phyloP scores from a whole-genome alignment of 2,113 vertebrate species.

The Lampris incognitus region DNA sequence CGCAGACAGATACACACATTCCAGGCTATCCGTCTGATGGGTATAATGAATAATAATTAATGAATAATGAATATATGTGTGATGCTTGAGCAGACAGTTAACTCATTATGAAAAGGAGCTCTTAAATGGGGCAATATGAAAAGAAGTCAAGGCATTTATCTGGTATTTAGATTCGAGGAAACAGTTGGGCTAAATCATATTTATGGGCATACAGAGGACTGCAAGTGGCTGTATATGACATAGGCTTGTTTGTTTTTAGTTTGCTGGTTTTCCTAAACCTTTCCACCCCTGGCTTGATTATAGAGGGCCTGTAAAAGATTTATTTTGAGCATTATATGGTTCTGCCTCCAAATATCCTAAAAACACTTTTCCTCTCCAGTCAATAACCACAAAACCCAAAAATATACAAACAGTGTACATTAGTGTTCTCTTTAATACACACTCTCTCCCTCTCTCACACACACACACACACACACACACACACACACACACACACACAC shows the following conservation, averaged over 20 bases:
- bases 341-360: slow-evolving; percentile 57
- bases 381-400: slow-evolving; percentile 49
- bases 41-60: no score
- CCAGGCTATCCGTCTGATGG: no score
- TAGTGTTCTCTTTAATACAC: no score
- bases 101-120: slow-evolving; percentile 57
- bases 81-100: slow-evolving; percentile 34
- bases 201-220: slow-evolving; percentile 33
- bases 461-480: slow-evolving; percentile 31
- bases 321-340: slow-evolving; percentile 65
- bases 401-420: slow-evolving; percentile 26
- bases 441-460: no score
- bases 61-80: slow-evolving; percentile 44
- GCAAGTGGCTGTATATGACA: slow-evolving; percentile 34
- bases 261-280: slow-evolving; percentile 6
- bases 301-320: slow-evolving; percentile 53
- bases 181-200: slow-evolving; percentile 24
- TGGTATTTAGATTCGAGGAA: background rate
- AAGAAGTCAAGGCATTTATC: slow-evolving; percentile 19
- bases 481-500: slow-evolving; percentile 23
- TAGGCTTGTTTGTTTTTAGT: slow-evolving; percentile 28
- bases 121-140: slow-evolving; percentile 25
- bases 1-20: no score
- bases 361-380: slow-evolving; percentile 59
- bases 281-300: slow-evolving; percentile 63